Base-by-base conservation (phyloP, 2,888 invertebrate species). In the Drosophila yooni region DNA sequence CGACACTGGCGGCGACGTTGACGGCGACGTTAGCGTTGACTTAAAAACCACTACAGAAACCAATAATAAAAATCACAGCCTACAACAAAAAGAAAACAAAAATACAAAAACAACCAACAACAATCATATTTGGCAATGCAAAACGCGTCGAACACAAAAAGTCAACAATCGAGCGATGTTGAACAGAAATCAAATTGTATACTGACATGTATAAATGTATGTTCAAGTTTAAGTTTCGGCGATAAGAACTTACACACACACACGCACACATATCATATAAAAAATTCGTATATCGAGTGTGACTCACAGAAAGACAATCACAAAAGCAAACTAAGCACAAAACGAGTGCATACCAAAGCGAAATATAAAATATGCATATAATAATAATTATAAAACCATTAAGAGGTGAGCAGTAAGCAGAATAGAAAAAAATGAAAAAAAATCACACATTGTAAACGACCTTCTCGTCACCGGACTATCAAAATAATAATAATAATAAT, bases 41-140 rank as follows among this genome's bases (percentile, higher is more conserved):
- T 18, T 34, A 31, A 56, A 53, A 76, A 36, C 21, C 58, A 61
- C 54, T 64, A 36, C 65, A 60, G 65, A 65, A 62, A 36, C 29
- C 78, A 77, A 79, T 77, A 77, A 76, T 80, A 76, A 71, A 64
- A 77, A 57, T 62, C 25, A 46, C 15, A 46, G 15, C 15, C 15
- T 46, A 46, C 4, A 46, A 25, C 7, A 46, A 46, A 0, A 46
- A 46, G 2, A 43, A n/a, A 10, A 21, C 68, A 65, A 62, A 60
- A 52, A 60, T n/a, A 70, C 65, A 75, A 65, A 62, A 70, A 54
- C 62, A 70, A 70, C 67, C 54, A 70, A 58, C 56, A 60, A 53
- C 66, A 78, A 70, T 67, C 74, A 67, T 48, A 70, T 87, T 87
- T 86, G 82, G 75, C 80, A 81, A 90, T 91, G 91, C 89, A 86